Base-by-base conservation (phyloP, 2,797 vertebrate genomes). In the Antennarius maculatus region DNA sequence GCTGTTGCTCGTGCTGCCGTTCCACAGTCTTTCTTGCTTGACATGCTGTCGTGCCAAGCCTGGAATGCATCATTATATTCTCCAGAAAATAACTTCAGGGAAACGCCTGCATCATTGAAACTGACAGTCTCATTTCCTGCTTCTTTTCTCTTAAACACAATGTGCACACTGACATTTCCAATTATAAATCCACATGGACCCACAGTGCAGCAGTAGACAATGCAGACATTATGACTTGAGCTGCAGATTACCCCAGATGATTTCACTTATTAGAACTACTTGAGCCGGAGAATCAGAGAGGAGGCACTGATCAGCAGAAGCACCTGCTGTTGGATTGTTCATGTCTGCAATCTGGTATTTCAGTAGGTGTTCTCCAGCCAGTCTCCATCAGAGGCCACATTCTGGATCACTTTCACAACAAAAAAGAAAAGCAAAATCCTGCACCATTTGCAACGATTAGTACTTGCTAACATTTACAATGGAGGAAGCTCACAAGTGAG, bases 71-170 rank as follows among this genome's bases (percentile, higher is more conserved):
- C 81, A 91, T 92, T 90, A 91, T 90, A 80, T 66, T 67, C 68
- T 75, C 45, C 48, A 51, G 76, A 76, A 88, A 85, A 89, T 77
- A 89, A 89, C 76, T 77, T 82, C 71, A 74, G 80, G 77, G 80
- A 74, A 76, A 84, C 79, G 80, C 84, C 84, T 83, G 84, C 79
- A 82, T 86, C 83, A 89, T 86, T 86, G 86, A 87, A 84, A 89
- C 48, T 88, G 87, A 84, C 88, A 89, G 80, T 76, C 83, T 88
- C 82, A 82, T 89, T 90, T 88, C 87, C 82, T 86, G 83, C 73
- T 81, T 83, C 85, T 82, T 89, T 89, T 87, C 80, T 87, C 68
- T 88, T 80, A 76, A 83, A 75, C 69, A 90, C 88, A 90, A 89
- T 88, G 82, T 68, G 77, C 72, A 77, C 66, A 85, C 89, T 83